Evolutionary conservation across 2,888 invertebrate species (phyloP), one percentile per base, ranked within the genome.

Genomic region (Drosophila sordidula): DNA sequence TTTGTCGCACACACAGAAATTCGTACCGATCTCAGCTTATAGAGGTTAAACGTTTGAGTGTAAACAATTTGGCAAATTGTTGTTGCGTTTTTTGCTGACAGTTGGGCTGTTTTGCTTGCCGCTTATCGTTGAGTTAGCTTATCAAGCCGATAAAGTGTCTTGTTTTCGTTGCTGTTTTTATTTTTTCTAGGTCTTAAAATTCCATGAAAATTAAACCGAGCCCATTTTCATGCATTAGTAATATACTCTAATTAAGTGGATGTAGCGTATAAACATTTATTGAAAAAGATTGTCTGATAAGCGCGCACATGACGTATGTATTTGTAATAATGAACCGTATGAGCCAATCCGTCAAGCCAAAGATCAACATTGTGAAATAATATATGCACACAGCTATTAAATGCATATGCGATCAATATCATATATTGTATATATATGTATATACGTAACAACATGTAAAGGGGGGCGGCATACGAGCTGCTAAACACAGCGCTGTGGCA

Each of bases 361-460:
- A 72, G 75, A 55, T 75, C 71, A 58, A 51, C 45, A 41, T 26
- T 36, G 55, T 58, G 38, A 36, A 56, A 52, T 51, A 34, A 32
- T 55, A 42, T 58, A 55, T 75, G 57, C 36, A 38, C 56, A 71
- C 45, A 54, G 38, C 22, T 61, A 61, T 56, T 44, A 59, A 73
- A 14, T 58, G 45, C 39, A n/a, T 25, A 4, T 9, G 18, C 11
- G 47, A 63, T 56, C 63, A 49, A 51, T 39, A 68, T 39, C 39
- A 11, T 5, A 29, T n/a, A 36, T 36, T 5, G 22, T n/a, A 36
- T 36, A 32, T 8, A 8, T 42, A 47, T 9, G 22, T 29, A 29
- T 34, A 32, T 25, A 42, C 39, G 38, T 57, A 47, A 46, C n/a
- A n/a, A n/a, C n/a, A n/a, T n/a, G n/a, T n/a, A n/a, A n/a, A 25